Percentiles rank a stretch among this genome's conserved stretches.
These are phyloP conservation scores for Morelia viridis DNA, from an alignment of 2,797 vertebrate species.

Conservation along the genomic window DNA sequence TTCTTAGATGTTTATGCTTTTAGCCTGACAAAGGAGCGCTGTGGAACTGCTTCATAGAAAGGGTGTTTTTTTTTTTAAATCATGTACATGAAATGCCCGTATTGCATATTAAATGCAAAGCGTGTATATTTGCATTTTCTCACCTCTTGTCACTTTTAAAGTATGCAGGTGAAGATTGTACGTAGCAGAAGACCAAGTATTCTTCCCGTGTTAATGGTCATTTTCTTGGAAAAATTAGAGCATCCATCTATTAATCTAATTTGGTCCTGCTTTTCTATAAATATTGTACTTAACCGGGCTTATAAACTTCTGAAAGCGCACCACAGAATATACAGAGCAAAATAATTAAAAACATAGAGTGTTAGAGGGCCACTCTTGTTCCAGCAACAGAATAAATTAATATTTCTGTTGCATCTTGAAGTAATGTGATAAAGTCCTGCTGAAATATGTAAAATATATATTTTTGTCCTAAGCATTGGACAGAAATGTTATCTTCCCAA, in stretches of 20 bases:
- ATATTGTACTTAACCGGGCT: neutral
- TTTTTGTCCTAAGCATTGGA: neutral
- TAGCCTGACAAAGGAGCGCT: conserved; percentile 2
- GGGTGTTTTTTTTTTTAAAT: neutral
- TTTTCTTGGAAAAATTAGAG: neutral
- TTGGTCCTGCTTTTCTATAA: neutral
- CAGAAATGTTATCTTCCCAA: neutral
- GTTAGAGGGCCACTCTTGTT: neutral
- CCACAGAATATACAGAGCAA: neutral
- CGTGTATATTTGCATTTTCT: too few relatives aligned
- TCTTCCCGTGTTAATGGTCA: neutral
- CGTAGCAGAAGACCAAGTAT: neutral
- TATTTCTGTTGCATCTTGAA: neutral
- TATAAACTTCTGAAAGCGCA: neutral
- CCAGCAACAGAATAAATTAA: neutral
- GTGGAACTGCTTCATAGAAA: too few relatives aligned
- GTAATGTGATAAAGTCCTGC: neutral
- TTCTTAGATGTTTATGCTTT: conserved; percentile 10
- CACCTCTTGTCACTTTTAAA: neutral
- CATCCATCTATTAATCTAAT: neutral
- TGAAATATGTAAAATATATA: neutral
- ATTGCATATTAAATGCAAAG: neutral
- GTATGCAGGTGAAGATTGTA: neutral
- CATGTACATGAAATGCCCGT: neutral
- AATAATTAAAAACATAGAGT: neutral